Base-by-base conservation (phyloP, 1,140 invertebrate genomes). In the Mycetomoellerius zeteki region DNA sequence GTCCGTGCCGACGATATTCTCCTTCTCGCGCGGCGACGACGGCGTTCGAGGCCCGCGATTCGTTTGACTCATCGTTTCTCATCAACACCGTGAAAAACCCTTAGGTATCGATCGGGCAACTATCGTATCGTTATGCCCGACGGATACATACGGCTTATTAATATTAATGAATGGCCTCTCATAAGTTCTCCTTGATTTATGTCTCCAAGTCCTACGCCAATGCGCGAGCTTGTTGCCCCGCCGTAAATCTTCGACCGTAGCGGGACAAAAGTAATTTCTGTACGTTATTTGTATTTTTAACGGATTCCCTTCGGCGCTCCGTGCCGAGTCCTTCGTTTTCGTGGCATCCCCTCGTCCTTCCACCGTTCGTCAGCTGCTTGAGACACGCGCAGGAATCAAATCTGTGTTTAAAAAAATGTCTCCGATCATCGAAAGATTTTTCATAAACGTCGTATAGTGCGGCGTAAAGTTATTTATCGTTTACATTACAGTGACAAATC, bases 211-310 rank as follows among this genome's bases (percentile, higher is more conserved):
- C 90, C 89, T 92, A 92, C 90, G 92, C 93, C 94, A 93, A 94
- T 94, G 93, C 90, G 88, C 90, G 88, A 92, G 91, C 92, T 93
- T 92, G 94, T 94, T 95, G 93, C 93, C 94, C 93, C 88, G 94
- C 92, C 94, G 94, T 95, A 95, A 95, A 95, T 95, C 94, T 93
- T 93, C 71, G 75, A 77, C 85, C 91, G 87, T 93, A 92, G 92
- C 92, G 92, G 93, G 93, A 95, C 94, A 94, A 94, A 94, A 95
- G 94, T 95, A 94, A 93, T 94, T 95, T 95, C 94, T 93, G 92
- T 94, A 93, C 94, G 93, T 95, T 95, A 95, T 94, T 94, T 94
- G 92, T 93, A 94, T 94, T 94, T 94, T 94, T 93, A 93, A 92
- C 90, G 65, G 90, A 91, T 92, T 84, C 65, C 52, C 58, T 80